Conservation (phyloP, 2,113 vertebrate species). For the Mobula birostris region DNA sequence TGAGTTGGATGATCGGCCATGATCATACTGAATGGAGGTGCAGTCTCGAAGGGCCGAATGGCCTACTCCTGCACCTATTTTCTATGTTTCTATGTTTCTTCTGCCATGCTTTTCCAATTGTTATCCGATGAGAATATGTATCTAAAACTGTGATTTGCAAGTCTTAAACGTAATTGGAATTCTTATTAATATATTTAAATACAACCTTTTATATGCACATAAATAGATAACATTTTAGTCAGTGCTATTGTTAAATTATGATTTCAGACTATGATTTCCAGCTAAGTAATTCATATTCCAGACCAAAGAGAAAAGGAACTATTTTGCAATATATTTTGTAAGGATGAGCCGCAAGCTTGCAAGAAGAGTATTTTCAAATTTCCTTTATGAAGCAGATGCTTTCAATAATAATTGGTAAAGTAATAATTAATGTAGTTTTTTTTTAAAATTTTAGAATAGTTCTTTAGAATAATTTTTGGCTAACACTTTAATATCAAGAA, state of each 20-base stretch:
- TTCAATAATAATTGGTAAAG: background rate
- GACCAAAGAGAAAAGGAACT: background rate
- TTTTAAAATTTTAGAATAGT: background rate
- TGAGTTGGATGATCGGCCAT: too few species aligned
- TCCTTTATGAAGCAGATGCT: background rate
- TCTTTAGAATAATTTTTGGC: background rate
- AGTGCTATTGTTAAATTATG: background rate
- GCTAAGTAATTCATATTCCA: background rate
- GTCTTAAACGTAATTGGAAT: too few species aligned
- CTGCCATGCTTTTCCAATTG: background rate
- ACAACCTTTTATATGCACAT: background rate
- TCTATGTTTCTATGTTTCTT: background rate
- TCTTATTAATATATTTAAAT: background rate
- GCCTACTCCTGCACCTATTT: too few species aligned
- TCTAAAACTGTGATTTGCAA: too few species aligned
- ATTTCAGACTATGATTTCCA: background rate
- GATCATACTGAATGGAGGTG: too few species aligned
- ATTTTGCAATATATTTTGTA: background rate
- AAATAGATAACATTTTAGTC: background rate
- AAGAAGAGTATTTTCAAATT: background rate
- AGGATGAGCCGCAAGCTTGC: background rate
- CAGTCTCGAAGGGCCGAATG: too few species aligned
- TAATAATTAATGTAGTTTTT: background rate
- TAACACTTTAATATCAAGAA: background rate
- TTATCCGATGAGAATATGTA: background rate